Evolutionary conservation across 1,140 invertebrate genomes (phyloP), one percentile per base, ranked within the genome.

Genomic region (Acromyrmex heyeri): DNA sequence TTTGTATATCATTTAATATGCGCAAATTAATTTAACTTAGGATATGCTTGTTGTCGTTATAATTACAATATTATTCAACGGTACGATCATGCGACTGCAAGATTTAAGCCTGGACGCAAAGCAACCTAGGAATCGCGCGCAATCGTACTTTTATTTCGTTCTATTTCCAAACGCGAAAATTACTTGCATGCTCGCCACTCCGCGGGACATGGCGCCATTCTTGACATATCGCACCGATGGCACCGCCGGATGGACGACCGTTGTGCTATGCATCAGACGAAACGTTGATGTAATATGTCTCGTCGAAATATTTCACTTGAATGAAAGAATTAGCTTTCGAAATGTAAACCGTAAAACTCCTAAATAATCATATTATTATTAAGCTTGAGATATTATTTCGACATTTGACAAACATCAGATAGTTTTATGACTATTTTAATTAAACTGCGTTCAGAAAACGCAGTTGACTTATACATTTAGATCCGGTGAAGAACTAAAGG

Each of bases 131-230:
- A 78, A 78, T 62, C 65, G 34, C 79, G 65, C 64, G 57, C 81
- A 69, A 83, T 65, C 86, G 34, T 85, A 86, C 78, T 86, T 91
- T 91, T 88, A 86, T 90, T 86, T 87, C 81, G 70, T 90, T 91
- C 91, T 92, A 92, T 91, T 91, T 91, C 82, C 70, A 90, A 90
- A 89, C 85, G 65, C 73, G 90, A 92, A 86, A 91, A 92, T 92
- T 88, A 90, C 81, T 91, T 78, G 65, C 88, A 55, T 87, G 87
- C 91, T 48, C 44, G 69, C 62, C 75, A 61, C 61, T 69, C 38
- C 65, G 48, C 59, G 62, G 61, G 30, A 44, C 62, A 62, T 77
- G 91, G 91, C 91, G 91, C 91, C 90, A 85, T 90, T 88, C 91
- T 91, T 86, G 73, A 91, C 88, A 85, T 87, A 91, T 91, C 90